Conservation (phyloP, 2,797 vertebrate species). For the Paramormyrops hopkinsi region DNA sequence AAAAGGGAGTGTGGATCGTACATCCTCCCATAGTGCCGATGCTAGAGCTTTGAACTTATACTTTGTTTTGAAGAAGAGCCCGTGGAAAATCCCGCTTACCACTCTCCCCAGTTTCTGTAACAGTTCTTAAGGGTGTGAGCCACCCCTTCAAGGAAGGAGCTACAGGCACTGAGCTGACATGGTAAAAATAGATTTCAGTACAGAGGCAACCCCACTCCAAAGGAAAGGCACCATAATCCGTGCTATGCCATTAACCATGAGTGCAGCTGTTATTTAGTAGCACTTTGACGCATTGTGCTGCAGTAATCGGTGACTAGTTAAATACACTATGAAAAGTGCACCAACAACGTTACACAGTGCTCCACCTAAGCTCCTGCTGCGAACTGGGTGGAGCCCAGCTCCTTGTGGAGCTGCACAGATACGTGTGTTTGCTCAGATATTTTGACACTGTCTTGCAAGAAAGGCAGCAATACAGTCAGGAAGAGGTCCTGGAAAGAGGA, state of each 20-base stretch:
- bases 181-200: constrained; percentile 4
- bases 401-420: neutral
- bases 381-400: neutral
- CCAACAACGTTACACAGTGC: neutral
- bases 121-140: neutral
- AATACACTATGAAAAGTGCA: neutral
- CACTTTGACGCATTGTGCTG: neutral
- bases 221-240: neutral
- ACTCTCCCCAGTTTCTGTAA: neutral
- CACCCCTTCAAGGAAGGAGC: neutral
- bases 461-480: neutral
- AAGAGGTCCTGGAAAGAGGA: neutral
- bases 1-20: neutral
- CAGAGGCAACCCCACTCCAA: neutral
- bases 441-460: neutral
- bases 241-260: neutral
- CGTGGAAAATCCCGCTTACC: neutral
- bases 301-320: neutral
- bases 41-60: neutral
- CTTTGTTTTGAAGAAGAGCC: constrained; percentile 5
- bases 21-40: neutral
- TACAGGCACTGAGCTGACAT: neutral
- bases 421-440: neutral
- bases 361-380: neutral
- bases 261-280: neutral